These are phyloP conservation scores for Spheniscus mendiculus DNA, from an alignment of 2,113 vertebrate species.

Conservation along the genomic window DNA sequence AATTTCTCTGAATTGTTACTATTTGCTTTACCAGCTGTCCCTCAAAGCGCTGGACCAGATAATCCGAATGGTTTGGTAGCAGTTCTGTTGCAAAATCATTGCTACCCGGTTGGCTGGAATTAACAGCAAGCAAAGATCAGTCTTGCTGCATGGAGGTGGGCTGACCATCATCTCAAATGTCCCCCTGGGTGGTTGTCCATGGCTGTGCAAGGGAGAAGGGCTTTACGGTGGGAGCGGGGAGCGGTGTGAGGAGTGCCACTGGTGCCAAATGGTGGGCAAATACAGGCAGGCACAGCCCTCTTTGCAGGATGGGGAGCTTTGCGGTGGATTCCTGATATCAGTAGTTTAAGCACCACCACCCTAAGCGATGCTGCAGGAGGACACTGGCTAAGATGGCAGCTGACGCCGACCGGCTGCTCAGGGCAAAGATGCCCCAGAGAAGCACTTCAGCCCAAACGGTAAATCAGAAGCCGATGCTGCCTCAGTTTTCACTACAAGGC, in stretches of 20 bases:
- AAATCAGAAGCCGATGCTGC: not conserved
- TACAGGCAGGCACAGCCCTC: not conserved
- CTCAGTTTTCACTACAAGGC: not conserved
- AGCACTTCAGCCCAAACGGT: not conserved
- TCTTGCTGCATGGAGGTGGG: not conserved
- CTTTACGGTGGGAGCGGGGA: not conserved
- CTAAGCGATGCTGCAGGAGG: not conserved
- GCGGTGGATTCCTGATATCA: not conserved
- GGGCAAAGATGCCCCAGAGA: not conserved
- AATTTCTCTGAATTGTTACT: not conserved
- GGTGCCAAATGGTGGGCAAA: not conserved
- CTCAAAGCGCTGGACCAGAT: not conserved
- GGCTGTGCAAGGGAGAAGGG: not conserved
- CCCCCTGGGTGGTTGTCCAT: rapidly evolving
- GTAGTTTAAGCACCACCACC: not conserved
- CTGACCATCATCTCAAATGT: not conserved
- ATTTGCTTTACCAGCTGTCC: constrained; percentile 16
- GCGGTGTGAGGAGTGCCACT: not conserved
- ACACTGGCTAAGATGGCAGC: not conserved
- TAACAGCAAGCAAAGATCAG: not conserved
- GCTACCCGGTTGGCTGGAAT: not conserved
- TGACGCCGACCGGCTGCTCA: not conserved
- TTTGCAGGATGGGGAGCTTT: not conserved
- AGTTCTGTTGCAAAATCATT: not conserved
- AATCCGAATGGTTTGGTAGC: not conserved